Base-by-base conservation (phyloP, 2,113 vertebrate genomes). In the Corythornis cristatus region DNA sequence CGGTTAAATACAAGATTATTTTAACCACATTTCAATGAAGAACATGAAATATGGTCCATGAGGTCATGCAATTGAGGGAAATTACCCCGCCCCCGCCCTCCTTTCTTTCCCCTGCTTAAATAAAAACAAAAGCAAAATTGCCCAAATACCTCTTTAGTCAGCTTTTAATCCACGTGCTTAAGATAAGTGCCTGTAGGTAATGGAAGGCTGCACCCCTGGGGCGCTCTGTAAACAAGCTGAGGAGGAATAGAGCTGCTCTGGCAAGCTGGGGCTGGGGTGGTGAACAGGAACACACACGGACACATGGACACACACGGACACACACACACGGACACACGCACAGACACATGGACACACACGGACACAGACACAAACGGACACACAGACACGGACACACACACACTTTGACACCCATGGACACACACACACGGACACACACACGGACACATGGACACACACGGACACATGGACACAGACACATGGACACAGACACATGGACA, bases 61-160 rank as follows among this genome's bases (percentile, higher is more conserved):
- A 98, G 96, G 95, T 97, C 95, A 97, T 96, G 95, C 96, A 92
- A 96, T 93, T 97, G 94, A 96, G 92, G 81, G 96, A 89, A 96
- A 95, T 20, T 46, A 48, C 46, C 46, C 9, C 45, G 20, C 45
- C 45, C 45, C 16, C 9, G 17, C 45, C 45, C 12, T 23, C 48
- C 48, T 7, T 11, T 22, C 22, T 12, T 12, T 22, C 48, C 22
- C 48, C 22, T 5, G 21, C 45, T 50, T 50, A 90, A 93, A 89
- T 15, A 95, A 85, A 93, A 94, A 93, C 93, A 91, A 94, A 94
- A 86, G 48, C 29, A 83, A 90, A 96, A 93, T 58, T 82, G 67
- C 37, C 37, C 17, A 78, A 92, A 86, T 93, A 86, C 54, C 57
- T 93, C 93, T 86, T 90, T 13, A 81, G 70, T 37, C 25, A 92